Percentiles rank a stretch among this genome's conserved stretches.
Conservation (phyloP, 1,140 invertebrate genomes). For the Sarcophaga bullata region DNA sequence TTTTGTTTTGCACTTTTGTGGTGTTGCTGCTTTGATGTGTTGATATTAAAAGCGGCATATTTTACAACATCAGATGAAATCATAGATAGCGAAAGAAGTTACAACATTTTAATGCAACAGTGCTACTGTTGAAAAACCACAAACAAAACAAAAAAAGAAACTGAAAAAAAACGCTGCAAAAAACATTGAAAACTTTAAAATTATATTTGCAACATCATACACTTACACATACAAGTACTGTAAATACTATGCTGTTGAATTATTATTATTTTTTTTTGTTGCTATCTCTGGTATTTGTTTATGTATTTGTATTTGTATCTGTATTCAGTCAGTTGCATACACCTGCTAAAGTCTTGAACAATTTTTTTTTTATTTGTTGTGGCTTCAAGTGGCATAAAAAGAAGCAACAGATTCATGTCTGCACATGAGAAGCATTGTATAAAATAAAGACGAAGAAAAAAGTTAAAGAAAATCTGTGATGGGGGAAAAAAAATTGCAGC, state of each 20-base stretch:
- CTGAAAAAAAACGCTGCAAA: neutral
- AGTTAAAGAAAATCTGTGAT: neutral
- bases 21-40: slow-evolving; percentile 8
- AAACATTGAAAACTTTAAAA: neutral
- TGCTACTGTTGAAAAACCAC: slow-evolving; percentile 25
- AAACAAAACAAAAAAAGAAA: neutral
- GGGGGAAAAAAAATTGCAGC: neutral
- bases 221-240: neutral
- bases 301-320: too few relatives aligned
- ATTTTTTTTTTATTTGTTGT: neutral
- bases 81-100: slow-evolving; percentile 32
- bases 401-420: slow-evolving; percentile 23
- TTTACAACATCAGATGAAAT: slow-evolving; percentile 41
- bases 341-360: neutral
- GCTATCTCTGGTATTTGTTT: too few relatives aligned
- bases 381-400: neutral
- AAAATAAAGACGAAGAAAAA: slow-evolving; percentile 28
- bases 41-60: slow-evolving; percentile 37
- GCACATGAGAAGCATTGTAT: slow-evolving; percentile 35
- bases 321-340: neutral
- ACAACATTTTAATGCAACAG: slow-evolving; percentile 38
- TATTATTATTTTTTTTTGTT: too few relatives aligned
- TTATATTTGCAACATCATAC: neutral
- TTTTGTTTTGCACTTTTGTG: neutral
- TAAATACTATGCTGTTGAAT: neutral